A percentile compares a stretch with the other conserved stretches of the same genome.
Conservation (phyloP, 64 coral and sea anemone species). For the Porites lutea region DNA sequence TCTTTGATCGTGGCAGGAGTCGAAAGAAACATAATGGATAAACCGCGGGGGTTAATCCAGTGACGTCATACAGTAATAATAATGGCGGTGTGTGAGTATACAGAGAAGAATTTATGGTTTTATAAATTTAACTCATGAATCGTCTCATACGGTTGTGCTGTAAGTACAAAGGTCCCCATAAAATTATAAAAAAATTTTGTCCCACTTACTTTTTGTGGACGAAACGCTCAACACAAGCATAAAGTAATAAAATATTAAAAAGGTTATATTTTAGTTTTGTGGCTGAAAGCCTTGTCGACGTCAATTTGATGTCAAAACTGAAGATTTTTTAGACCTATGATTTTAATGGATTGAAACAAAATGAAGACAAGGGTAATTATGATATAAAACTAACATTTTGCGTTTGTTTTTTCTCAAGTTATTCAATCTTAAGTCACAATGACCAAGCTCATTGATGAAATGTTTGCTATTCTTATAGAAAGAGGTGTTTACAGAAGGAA, state of each 20-base stretch:
- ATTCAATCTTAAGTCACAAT: no score
- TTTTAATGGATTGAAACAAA: no score
- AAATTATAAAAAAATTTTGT: background rate
- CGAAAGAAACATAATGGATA: no score
- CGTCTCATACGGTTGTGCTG: background rate
- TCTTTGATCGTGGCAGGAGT: no score
- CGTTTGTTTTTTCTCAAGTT: no score
- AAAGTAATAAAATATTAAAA: conserved; percentile 12
- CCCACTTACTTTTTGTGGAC: background rate
- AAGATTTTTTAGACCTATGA: no score
- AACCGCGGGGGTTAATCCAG: no score
- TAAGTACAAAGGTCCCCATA: background rate
- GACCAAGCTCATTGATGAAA: no score
- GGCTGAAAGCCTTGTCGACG: background rate
- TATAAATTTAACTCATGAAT: background rate
- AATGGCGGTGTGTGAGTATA: background rate
- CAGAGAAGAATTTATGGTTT: background rate
- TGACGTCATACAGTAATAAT: background rate
- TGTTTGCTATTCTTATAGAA: no score
- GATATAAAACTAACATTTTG: no score
- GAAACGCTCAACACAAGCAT: background rate
- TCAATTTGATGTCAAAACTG: background rate
- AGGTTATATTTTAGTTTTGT: background rate
- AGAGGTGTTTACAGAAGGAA: no score
- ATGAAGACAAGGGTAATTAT: no score